Conservation (phyloP, 2,113 vertebrate species). For the Podiceps cristatus region DNA sequence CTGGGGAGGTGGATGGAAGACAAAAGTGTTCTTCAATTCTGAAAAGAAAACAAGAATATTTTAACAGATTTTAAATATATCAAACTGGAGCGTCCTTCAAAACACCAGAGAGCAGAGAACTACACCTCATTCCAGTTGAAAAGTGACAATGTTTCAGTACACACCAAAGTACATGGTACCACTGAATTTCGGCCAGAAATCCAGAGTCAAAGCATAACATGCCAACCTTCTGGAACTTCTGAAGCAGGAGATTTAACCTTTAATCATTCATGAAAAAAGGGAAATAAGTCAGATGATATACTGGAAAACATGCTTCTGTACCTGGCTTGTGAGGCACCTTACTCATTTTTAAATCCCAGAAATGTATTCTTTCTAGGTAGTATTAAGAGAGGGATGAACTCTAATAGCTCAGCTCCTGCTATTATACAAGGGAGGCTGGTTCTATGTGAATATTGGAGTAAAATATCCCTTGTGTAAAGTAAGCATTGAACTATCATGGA, state of each 20-base stretch:
- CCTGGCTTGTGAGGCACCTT: background rate
- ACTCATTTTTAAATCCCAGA: background rate
- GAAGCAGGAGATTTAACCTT: background rate
- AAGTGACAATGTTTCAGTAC: background rate
- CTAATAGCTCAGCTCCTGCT: background rate
- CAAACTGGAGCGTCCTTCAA: background rate
- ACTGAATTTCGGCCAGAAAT: background rate
- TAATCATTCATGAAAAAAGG: background rate
- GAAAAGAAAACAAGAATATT: background rate
- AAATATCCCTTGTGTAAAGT: background rate
- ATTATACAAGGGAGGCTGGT: background rate
- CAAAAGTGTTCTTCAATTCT: background rate
- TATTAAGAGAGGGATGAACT: background rate
- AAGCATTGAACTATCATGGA: background rate
- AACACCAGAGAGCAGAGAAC: background rate
- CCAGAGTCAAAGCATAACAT: background rate
- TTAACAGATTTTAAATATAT: background rate
- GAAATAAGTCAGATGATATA: background rate
- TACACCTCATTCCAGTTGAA: background rate
- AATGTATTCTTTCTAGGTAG: background rate
- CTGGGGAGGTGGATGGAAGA: background rate
- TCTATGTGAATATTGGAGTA: accelerated
- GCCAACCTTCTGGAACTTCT: background rate
- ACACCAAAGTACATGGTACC: background rate
- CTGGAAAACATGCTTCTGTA: background rate